Percentiles rank a stretch among this genome's conserved stretches.
Conservation (phyloP, 53 echinoderm and acorn worm species). For the Stichopus horrens region DNA sequence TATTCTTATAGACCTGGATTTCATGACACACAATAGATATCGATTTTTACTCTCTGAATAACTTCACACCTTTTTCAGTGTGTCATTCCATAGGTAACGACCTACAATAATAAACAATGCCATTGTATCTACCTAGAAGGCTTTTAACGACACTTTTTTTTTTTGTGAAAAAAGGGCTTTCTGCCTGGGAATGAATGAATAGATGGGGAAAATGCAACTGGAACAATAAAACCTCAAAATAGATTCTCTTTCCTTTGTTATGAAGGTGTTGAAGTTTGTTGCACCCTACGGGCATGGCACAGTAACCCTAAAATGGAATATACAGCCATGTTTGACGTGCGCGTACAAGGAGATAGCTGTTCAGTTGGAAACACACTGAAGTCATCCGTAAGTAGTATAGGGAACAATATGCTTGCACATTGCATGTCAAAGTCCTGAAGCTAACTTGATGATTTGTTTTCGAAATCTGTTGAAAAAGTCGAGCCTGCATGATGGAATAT, state of each 20-base stretch:
- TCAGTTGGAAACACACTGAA: too few species aligned
- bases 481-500: too few species aligned
- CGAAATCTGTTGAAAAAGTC: too few species aligned
- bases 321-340: too few species aligned
- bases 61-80: neutral
- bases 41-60: neutral
- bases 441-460: too few species aligned
- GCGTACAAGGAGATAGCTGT: too few species aligned
- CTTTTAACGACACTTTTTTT: too few species aligned
- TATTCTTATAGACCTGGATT: neutral
- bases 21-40: neutral
- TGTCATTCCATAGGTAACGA: neutral
- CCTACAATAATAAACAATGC: neutral
- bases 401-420: too few species aligned
- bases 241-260: neutral
- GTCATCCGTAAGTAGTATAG: too few species aligned
- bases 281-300: neutral
- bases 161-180: too few species aligned
- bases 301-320: neutral
- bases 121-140: neutral
- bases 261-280: slow-evolving; percentile 2
- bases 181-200: neutral
- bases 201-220: neutral
- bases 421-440: too few species aligned
- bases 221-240: neutral